These are phyloP conservation scores for Pogonomyrmex barbatus DNA, from an alignment of 1,140 invertebrate genomes.

Conservation along the genomic window DNA sequence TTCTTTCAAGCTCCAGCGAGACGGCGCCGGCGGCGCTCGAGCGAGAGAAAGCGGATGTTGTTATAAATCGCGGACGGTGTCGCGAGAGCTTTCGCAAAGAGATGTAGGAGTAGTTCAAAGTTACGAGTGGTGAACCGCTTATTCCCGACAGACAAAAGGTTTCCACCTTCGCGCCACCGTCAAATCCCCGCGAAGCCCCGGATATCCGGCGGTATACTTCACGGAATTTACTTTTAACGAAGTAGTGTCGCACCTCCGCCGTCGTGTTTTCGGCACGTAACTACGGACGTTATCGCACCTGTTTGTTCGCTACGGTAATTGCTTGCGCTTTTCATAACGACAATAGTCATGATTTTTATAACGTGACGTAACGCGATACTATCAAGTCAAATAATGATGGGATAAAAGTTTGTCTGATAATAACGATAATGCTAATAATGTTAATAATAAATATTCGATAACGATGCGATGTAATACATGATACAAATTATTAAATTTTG, in stretches of 20 bases:
- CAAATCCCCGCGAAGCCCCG: conserved; percentile 81
- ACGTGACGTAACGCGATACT: neutral
- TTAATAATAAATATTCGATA: conserved; percentile 33
- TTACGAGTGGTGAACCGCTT: conserved; percentile 62
- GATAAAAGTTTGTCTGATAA: neutral
- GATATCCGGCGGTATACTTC: conserved; percentile 81
- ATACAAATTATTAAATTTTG: neutral
- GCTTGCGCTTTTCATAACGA: neutral
- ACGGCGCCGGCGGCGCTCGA: neutral
- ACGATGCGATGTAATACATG: conserved; percentile 1
- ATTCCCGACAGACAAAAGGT: conserved; percentile 61
- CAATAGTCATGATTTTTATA: neutral
- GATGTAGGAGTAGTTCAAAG: conserved; percentile 63
- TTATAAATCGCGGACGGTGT: conserved; percentile 61
- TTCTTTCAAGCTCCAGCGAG: neutral
- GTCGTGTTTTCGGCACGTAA: conserved; percentile 54
- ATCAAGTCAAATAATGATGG: neutral
- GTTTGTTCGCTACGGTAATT: conserved; percentile 7
- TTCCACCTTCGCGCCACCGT: conserved; percentile 66
- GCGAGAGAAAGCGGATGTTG: conserved; percentile 45
- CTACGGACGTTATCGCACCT: neutral
- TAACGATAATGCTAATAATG: conserved; percentile 8
- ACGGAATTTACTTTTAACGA: conserved; percentile 84
- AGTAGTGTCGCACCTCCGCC: conserved; percentile 73
- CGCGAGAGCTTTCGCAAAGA: conserved; percentile 61